A percentile compares a stretch with the other conserved stretches of the same genome.
phyloP scores from a whole-genome alignment of 2,113 vertebrate species.

The Varanus komodoensis region DNA sequence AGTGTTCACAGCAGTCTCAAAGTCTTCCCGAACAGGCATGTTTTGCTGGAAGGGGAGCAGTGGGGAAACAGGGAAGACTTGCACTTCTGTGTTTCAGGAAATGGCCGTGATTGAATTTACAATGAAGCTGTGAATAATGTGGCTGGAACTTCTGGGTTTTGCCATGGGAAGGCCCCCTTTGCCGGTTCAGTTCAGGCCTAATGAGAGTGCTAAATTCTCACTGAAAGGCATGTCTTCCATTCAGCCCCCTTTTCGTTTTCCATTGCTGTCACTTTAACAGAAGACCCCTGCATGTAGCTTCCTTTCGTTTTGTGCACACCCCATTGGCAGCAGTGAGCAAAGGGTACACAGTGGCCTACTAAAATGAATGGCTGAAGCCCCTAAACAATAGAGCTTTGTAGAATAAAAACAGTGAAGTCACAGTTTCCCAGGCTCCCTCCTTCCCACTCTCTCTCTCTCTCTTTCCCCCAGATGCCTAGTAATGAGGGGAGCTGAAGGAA shows the following conservation, averaged over 20 bases:
- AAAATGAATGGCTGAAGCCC: slow-evolving; percentile 73
- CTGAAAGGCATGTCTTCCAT: slow-evolving; percentile 59
- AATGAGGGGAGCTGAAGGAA: slow-evolving; percentile 43
- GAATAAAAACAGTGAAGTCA: slow-evolving; percentile 78
- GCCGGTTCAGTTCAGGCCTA: slow-evolving; percentile 63
- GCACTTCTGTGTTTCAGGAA: slow-evolving; percentile 70
- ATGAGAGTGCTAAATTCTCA: slow-evolving; percentile 62
- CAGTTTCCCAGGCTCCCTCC: slow-evolving; percentile 83
- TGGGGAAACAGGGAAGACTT: slow-evolving; percentile 28
- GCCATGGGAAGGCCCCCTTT: slow-evolving; percentile 62
- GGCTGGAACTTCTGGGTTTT: slow-evolving; percentile 31
- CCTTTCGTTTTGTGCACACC: slow-evolving; percentile 56
- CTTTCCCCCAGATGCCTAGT: slow-evolving; percentile 73
- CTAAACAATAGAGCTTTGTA: slow-evolving; percentile 87
- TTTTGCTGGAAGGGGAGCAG: slow-evolving; percentile 23
- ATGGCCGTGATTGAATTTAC: slow-evolving; percentile 73
- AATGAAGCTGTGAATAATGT: slow-evolving; percentile 69
- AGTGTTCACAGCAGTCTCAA: slow-evolving; percentile 30
- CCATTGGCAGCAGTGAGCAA: slow-evolving; percentile 62
- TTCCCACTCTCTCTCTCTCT: slow-evolving; percentile 44
- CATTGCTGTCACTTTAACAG: slow-evolving; percentile 76
- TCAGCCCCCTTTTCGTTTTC: slow-evolving; percentile 72
- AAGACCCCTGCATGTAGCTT: slow-evolving; percentile 63
- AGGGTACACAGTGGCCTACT: slow-evolving; percentile 75
- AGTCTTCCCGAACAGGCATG: slow-evolving; percentile 38